Evolutionary conservation across 2,113 vertebrate genomes (phyloP).

Genomic region (Xerus inauris): DNA sequence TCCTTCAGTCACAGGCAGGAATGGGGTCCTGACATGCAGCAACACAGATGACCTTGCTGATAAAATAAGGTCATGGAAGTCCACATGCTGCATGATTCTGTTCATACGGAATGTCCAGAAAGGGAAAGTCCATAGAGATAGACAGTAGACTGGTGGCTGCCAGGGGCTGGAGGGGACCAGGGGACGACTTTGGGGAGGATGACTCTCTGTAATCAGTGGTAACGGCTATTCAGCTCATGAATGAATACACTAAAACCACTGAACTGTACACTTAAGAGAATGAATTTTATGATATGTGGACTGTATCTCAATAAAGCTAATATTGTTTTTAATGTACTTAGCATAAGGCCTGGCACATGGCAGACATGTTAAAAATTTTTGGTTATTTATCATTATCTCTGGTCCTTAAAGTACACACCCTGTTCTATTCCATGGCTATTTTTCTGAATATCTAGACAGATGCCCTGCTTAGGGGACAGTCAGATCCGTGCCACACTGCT

Average conservation of each 20-base stretch:
- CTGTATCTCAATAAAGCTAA: not conserved
- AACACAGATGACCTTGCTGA: not conserved
- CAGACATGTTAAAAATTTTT: not conserved
- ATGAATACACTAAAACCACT: not conserved
- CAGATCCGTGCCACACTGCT: not conserved
- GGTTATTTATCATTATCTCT: not conserved
- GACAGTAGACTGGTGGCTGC: not conserved
- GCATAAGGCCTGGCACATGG: not conserved
- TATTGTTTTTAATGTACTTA: not conserved
- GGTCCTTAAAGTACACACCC: not conserved
- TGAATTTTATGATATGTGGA: not conserved
- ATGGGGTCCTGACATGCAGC: not conserved
- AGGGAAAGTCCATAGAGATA: not conserved
- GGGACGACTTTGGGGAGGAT: not conserved
- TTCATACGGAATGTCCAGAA: not conserved
- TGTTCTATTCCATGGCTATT: not conserved
- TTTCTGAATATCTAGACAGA: not conserved
- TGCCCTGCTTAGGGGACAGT: not conserved
- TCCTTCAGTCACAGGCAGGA: not conserved
- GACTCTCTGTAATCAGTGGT: not conserved
- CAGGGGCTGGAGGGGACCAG: not conserved
- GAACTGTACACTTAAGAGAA: not conserved
- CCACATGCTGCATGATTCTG: not conserved
- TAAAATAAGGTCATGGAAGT: not conserved
- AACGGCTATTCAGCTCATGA: not conserved